phyloP scores from a whole-genome alignment of 2,888 invertebrate genomes.

The Saturnia japonica region DNA sequence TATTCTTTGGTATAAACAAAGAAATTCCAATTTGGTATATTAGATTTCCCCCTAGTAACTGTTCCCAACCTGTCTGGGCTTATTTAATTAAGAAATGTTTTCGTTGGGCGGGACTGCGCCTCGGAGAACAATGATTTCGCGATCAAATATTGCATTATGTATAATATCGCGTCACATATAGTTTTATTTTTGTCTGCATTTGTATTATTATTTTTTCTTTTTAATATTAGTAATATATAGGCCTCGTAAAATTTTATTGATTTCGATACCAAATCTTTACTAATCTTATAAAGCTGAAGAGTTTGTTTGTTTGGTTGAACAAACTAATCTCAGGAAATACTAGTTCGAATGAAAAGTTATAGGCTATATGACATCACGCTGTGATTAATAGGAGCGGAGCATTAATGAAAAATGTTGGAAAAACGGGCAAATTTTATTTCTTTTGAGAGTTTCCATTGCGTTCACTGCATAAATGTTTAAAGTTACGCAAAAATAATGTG shows the following conservation, averaged over 20 bases:
- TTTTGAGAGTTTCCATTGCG: too few relatives aligned
- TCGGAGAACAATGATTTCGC: conserved; percentile 41
- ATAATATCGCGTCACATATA: conserved; percentile 41
- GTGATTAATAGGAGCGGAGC: too few relatives aligned
- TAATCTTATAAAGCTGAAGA: too few relatives aligned
- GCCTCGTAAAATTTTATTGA: neutral
- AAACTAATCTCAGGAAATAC: too few relatives aligned
- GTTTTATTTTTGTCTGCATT: conserved; percentile 40
- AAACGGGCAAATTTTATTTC: too few relatives aligned
- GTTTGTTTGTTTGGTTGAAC: too few relatives aligned
- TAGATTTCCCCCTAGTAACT: conserved; percentile 52
- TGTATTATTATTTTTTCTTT: neutral
- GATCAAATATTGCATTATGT: conserved; percentile 50
- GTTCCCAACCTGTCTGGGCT: conserved; percentile 58
- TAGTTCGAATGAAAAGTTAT: too few relatives aligned
- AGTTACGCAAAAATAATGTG: too few relatives aligned
- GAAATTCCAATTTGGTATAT: conserved; percentile 58
- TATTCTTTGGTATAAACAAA: conserved; percentile 47
- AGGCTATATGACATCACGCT: too few relatives aligned
- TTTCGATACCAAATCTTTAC: neutral
- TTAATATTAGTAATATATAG: neutral
- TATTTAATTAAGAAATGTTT: conserved; percentile 71
- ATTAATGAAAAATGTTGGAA: too few relatives aligned
- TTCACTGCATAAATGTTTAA: too few relatives aligned
- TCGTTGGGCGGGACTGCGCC: conserved; percentile 40